Evolutionary conservation across 2,113 vertebrate species (phyloP).

Genomic region (Eudorcas thomsonii): DNA sequence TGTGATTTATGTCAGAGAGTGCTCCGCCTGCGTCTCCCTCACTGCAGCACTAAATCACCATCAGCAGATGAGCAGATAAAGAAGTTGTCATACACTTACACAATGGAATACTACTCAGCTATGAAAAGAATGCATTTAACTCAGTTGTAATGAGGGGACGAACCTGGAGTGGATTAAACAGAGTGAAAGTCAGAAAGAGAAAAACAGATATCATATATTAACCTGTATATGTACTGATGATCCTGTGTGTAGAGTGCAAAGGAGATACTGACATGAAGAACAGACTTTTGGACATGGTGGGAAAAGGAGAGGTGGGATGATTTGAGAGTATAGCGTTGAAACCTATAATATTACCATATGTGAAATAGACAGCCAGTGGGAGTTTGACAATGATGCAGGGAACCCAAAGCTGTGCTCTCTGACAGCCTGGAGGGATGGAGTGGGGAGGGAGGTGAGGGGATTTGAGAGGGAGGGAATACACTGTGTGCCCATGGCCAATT

Average conservation of each 20-base stretch:
- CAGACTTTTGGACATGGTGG: background rate
- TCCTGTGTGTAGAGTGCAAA: background rate
- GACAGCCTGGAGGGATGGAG: background rate
- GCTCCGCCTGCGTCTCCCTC: background rate
- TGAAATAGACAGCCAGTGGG: background rate
- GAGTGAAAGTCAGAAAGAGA: background rate
- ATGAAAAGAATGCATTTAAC: background rate
- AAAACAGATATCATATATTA: background rate
- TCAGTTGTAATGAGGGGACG: background rate
- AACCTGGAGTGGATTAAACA: background rate
- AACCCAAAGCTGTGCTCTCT: background rate
- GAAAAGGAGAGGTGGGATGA: background rate
- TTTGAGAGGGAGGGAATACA: background rate
- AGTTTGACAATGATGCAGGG: background rate
- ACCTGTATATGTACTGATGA: background rate
- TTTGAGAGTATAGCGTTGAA: background rate
- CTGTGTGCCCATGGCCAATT: background rate
- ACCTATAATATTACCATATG: background rate
- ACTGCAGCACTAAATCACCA: rapidly evolving
- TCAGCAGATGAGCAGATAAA: background rate
- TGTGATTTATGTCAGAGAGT: background rate
- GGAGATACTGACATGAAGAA: background rate
- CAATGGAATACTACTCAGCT: background rate
- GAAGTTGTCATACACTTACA: background rate
- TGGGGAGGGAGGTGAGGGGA: background rate